These are phyloP conservation scores for Beroe ovata DNA, from an alignment of 37 sponge, comb jelly and placozoan genomes.

Conservation along the genomic window DNA sequence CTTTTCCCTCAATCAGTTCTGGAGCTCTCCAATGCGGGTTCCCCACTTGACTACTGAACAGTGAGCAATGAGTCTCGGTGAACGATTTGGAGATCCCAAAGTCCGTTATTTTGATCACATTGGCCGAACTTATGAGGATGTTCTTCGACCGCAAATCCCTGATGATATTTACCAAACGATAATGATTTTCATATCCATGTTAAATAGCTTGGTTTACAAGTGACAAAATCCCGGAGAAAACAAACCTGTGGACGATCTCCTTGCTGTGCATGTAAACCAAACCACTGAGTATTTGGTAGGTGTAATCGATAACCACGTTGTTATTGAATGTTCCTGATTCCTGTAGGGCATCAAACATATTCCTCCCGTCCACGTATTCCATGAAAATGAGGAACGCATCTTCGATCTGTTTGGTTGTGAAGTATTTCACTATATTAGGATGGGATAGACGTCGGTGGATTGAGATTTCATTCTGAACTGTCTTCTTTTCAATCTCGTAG, in stretches of 20 bases:
- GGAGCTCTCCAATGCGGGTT: constrained; percentile 50
- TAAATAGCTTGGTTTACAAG: too few relatives aligned
- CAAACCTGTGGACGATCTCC: constrained; percentile 41
- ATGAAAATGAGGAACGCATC: constrained; percentile 28
- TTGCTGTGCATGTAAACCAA: constrained; percentile 45
- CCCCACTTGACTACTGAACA: constrained; percentile 50
- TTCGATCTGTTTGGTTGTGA: constrained; percentile 41
- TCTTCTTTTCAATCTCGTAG: background rate
- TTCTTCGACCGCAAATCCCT: constrained; percentile 44
- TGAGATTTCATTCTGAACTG: constrained; percentile 30
- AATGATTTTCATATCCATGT: too few relatives aligned
- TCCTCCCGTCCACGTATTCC: constrained; percentile 22
- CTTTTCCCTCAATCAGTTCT: constrained; percentile 45
- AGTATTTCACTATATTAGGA: constrained; percentile 39
- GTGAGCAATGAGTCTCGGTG: constrained; percentile 30
- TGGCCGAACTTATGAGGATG: constrained; percentile 29
- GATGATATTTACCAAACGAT: too few relatives aligned
- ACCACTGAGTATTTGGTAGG: constrained; percentile 47
- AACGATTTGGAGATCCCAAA: constrained; percentile 65
- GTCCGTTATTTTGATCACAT: constrained; percentile 52
- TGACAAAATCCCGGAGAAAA: background rate
- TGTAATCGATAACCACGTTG: constrained; percentile 27
- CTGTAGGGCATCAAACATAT: background rate
- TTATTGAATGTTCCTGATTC: background rate
- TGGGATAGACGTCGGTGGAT: constrained; percentile 23